Conservation (phyloP, 1,140 invertebrate species). For the Cyclargus thomasi region DNA sequence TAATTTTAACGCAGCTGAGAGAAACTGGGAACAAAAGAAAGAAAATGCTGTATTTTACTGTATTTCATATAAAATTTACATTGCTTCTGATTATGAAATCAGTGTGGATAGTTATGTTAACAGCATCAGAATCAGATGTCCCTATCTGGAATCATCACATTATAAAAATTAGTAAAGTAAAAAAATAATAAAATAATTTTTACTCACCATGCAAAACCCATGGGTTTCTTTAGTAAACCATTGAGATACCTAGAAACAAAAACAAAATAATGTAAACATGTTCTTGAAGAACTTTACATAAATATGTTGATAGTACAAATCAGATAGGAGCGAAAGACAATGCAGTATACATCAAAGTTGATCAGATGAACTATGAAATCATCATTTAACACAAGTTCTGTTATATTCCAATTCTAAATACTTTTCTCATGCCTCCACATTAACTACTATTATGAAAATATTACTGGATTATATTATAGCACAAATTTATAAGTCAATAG, state of each 20-base stretch:
- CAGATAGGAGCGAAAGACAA: slow-evolving; percentile 55
- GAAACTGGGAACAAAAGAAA: not conserved
- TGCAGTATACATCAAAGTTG: slow-evolving; percentile 36
- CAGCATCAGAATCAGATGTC: slow-evolving; percentile 57
- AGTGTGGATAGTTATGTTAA: slow-evolving; percentile 43
- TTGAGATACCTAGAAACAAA: not conserved
- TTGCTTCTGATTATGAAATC: slow-evolving; percentile 14
- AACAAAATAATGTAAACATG: not conserved
- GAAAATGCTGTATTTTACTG: not conserved
- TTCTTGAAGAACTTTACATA: not conserved
- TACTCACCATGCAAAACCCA: not conserved
- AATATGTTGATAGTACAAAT: slow-evolving; percentile 19
- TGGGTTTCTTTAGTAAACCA: not conserved
- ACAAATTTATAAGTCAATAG: too few species aligned
- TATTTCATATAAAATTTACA: not conserved
- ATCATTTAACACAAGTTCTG: slow-evolving; percentile 26
- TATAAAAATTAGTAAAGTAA: slow-evolving; percentile 8
- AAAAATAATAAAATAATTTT: not conserved
- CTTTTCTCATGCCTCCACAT: too few species aligned
- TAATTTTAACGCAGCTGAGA: not conserved
- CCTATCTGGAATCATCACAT: slow-evolving; percentile 59
- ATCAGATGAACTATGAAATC: slow-evolving; percentile 49
- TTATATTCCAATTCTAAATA: too few species aligned
- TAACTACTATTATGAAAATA: too few species aligned
- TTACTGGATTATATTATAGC: too few species aligned